phyloP scores from a whole-genome alignment of 2,113 vertebrate genomes.

The Chaetorhynchus papuensis region DNA sequence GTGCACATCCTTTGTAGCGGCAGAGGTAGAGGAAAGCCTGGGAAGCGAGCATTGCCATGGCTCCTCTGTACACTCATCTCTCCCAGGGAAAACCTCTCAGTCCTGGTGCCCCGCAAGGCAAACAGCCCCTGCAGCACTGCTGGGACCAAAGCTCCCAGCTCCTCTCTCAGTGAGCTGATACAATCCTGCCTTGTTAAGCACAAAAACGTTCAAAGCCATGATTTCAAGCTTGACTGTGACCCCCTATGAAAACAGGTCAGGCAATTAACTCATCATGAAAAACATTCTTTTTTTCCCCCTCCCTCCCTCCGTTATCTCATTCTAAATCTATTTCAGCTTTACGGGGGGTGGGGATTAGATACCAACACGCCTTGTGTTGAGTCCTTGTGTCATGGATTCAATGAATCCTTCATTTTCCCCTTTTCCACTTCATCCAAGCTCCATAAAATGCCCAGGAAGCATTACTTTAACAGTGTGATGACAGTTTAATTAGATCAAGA shows the following conservation, averaged over 20 bases:
- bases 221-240: neutral
- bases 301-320: neutral
- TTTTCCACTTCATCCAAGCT: slow-evolving; percentile 28
- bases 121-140: neutral
- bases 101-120: neutral
- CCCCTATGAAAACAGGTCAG: neutral
- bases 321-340: slow-evolving; percentile 19
- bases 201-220: neutral
- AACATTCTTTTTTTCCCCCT: neutral
- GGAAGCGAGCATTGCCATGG: accelerated
- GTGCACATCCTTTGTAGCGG: neutral
- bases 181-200: neutral
- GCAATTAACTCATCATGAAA: neutral
- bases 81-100: neutral
- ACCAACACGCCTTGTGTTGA: slow-evolving; percentile 13
- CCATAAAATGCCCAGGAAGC: slow-evolving; percentile 40
- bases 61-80: neutral
- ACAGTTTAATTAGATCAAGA: slow-evolving; percentile 65
- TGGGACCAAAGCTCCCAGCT: neutral
- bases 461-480: slow-evolving; percentile 44
- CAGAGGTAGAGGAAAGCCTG: neutral
- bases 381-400: slow-evolving; percentile 2
- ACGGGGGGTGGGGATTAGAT: slow-evolving; percentile 2
- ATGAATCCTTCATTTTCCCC: slow-evolving; percentile 35
- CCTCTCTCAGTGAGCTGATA: neutral